Conservation (phyloP, 37 sponge, comb jelly and placozoan species). For the Agelas oroides region DNA sequence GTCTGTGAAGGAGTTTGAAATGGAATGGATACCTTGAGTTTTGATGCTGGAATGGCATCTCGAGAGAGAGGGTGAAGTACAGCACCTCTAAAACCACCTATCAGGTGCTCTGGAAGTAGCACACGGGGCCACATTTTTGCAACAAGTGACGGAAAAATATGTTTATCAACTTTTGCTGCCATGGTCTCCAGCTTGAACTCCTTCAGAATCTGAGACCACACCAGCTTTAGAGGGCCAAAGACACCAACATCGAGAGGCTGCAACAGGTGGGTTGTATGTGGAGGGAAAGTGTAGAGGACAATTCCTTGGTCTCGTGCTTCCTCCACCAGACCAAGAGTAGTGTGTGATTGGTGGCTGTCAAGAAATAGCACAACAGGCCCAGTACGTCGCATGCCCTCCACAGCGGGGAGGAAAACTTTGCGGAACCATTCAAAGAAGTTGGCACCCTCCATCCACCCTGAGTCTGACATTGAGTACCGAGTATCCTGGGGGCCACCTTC, state of each 20-base stretch:
- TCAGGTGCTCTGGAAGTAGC: slow-evolving; percentile 5
- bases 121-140: neutral
- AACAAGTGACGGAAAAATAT: slow-evolving; percentile 33
- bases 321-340: slow-evolving; percentile 30
- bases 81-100: neutral
- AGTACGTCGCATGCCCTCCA: neutral
- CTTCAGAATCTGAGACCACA: slow-evolving; percentile 46
- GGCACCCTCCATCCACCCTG: slow-evolving; percentile 69
- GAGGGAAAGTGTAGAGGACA: slow-evolving; percentile 54
- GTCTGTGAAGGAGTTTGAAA: too few species aligned
- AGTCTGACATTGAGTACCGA: slow-evolving; percentile 18
- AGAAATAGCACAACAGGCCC: slow-evolving; percentile 61
- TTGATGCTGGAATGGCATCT: neutral
- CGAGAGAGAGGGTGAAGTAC: neutral
- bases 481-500: slow-evolving; percentile 49
- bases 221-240: slow-evolving; percentile 52
- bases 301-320: slow-evolving; percentile 16
- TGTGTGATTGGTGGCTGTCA: slow-evolving; percentile 68
- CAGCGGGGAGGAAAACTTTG: slow-evolving; percentile 50
- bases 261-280: slow-evolving; percentile 52
- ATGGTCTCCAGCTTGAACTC: slow-evolving; percentile 15
- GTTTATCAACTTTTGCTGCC: slow-evolving; percentile 43
- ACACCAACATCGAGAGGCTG: slow-evolving; percentile 70
- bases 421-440: slow-evolving; percentile 65
- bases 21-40: too few species aligned